Percentiles rank a stretch among this genome's conserved stretches.
Evolutionary conservation across 1,140 invertebrate genomes (phyloP).

Genomic region (Ptiloglossa arizonensis): DNA sequence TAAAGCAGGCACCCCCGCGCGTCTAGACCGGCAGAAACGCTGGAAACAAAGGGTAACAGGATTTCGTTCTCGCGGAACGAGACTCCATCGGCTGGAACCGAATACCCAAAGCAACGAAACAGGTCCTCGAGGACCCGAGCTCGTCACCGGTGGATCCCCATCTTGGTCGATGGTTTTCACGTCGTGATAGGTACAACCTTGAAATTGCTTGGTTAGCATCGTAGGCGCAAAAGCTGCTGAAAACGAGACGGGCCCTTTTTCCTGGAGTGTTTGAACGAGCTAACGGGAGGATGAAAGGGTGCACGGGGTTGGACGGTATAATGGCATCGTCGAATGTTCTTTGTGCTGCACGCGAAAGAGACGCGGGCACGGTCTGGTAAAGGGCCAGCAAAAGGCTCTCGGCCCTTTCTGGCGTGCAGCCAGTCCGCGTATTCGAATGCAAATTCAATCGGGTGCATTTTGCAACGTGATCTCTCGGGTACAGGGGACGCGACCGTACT

Average conservation of each 20-base stretch:
- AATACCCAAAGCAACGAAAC: neutral
- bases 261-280: neutral
- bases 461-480: slow-evolving; percentile 53
- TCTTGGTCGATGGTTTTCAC: neutral
- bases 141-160: neutral
- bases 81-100: too few relatives aligned
- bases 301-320: slow-evolving; percentile 32
- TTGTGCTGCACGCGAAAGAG: slow-evolving; percentile 47
- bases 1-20: too few relatives aligned
- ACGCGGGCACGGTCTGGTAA: slow-evolving; percentile 6
- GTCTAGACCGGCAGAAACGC: too few relatives aligned
- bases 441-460: slow-evolving; percentile 67
- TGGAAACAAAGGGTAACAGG: too few relatives aligned
- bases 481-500: neutral
- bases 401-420: slow-evolving; percentile 61
- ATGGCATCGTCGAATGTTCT: slow-evolving; percentile 62
- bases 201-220: slow-evolving; percentile 29
- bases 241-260: slow-evolving; percentile 10
- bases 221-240: slow-evolving; percentile 20
- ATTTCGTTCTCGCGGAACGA: too few relatives aligned
- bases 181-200: slow-evolving; percentile 23
- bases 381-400: slow-evolving; percentile 46
- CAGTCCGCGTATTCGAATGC: slow-evolving; percentile 68
- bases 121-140: neutral
- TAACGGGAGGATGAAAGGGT: neutral